Percentiles rank a stretch among this genome's conserved stretches.
phyloP scores from a whole-genome alignment of 2,888 invertebrate species.

The Oasisia sp. region DNA sequence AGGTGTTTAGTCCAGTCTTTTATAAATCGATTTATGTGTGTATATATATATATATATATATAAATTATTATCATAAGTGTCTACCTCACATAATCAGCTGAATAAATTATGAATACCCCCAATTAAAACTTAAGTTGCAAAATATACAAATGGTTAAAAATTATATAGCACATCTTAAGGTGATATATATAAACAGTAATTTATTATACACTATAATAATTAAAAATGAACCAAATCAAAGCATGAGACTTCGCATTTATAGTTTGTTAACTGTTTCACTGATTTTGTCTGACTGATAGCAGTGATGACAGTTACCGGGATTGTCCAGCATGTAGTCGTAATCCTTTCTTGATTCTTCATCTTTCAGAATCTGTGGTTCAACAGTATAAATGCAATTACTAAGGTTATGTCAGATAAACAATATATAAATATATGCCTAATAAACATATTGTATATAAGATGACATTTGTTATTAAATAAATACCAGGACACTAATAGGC shows the following conservation, averaged over 20 bases:
- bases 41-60: no score
- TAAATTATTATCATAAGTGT: no score
- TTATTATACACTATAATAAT: not conserved
- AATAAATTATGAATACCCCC: no score
- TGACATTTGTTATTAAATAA: not conserved
- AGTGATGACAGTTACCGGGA: constrained; percentile 71
- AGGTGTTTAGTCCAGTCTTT: no score
- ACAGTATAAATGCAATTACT: not conserved
- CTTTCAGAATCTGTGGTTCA: constrained; percentile 77
- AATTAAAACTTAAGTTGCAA: not conserved
- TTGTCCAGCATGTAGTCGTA: constrained; percentile 97
- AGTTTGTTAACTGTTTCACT: not conserved
- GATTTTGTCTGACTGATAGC: not conserved
- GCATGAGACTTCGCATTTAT: not conserved
- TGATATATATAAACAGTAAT: no score
- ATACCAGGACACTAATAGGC: no score
- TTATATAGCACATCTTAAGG: not conserved
- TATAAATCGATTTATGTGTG: no score
- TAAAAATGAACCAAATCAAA: not conserved
- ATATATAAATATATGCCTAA: not conserved
- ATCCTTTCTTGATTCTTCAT: constrained; percentile 87
- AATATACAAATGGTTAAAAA: not conserved
- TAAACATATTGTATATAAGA: not conserved
- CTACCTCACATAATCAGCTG: no score
- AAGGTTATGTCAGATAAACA: not conserved